These are phyloP conservation scores for Drosophila maculinotata DNA, from an alignment of 2,888 invertebrate genomes.

Conservation along the genomic window DNA sequence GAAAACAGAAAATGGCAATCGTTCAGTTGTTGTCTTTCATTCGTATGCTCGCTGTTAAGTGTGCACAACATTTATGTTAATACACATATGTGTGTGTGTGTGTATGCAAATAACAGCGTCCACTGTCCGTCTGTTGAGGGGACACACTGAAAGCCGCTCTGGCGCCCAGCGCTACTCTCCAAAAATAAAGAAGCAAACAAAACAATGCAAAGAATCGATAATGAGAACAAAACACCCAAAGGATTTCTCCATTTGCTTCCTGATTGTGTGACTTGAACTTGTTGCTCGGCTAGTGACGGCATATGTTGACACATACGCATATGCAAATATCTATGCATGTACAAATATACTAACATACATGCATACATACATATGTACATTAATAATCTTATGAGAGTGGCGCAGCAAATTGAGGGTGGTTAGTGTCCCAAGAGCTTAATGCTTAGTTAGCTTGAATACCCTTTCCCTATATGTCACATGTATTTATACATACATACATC, in stretches of 20 bases:
- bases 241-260: constrained; percentile 31
- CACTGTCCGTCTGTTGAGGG: too few relatives aligned
- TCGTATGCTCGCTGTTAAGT: constrained; percentile 4
- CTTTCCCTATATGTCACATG: too few relatives aligned
- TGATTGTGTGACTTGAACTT: constrained; percentile 44
- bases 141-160: constrained; percentile 20
- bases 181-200: constrained; percentile 16
- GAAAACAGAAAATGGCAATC: constrained; percentile 42
- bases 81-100: not conserved
- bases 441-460: too few relatives aligned
- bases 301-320: constrained; percentile 16
- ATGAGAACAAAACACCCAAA: constrained; percentile 29
- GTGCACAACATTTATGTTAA: not conserved
- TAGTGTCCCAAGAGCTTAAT: too few relatives aligned
- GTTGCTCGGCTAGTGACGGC: constrained; percentile 46
- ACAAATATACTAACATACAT: too few relatives aligned
- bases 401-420: too few relatives aligned
- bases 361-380: too few relatives aligned
- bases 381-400: too few relatives aligned
- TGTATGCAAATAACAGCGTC: constrained; percentile 1
- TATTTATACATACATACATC: too few relatives aligned
- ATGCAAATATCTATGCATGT: not conserved
- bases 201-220: constrained; percentile 49
- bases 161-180: constrained; percentile 16
- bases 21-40: too few relatives aligned